Base-by-base conservation (phyloP, 2,797 vertebrate species). In the Heterohyrax brucei region DNA sequence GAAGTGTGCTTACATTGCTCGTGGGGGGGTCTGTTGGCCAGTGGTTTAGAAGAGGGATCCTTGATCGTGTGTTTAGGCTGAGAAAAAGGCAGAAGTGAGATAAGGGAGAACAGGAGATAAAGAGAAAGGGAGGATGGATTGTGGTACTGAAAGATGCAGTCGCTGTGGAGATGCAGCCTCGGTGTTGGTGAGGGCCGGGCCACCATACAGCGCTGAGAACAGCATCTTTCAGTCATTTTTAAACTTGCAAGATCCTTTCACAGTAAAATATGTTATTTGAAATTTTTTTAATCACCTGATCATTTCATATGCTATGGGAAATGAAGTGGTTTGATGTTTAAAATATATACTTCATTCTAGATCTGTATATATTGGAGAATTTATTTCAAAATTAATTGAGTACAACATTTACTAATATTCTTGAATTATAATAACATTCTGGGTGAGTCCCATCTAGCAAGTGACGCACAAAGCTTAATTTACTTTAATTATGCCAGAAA, bases 401-500 rank as follows among this genome's bases (percentile, higher is more conserved):
- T 91, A 72, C 39, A 96, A 66, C 92, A 75, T 92, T 95, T 96
- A 94, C 94, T 95, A 90, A 95, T 91, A 96, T 82, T 94, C 78
- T 33, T 92, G 72, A 30, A 48, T 95, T 92, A 88, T 94, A 93
- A 78, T 96, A 95, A 96, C 93, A 95, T 85, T 92, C 82, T 82
- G 91, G 96, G 94, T 94, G 89, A 93, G 70, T 88, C 66, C 73
- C 93, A 95, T 95, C 91, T 93, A 94, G 91, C 61, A 93, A 96
- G 78, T 91, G 91, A 91, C 73, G 39, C 59, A 48, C 91, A 86
- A 93, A 89, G 64, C 44, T 97, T 95, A 92, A 96, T 97, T 97
- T 96, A 93, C 76, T 97, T 97, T 95, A 97, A 97, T 97, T 96
- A 95, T 94, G 84, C 91, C 72, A 97, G 87, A 95, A 96, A 96